A percentile compares a stretch with the other conserved stretches of the same genome.
These are phyloP conservation scores for Lordiphosa fenestrarum DNA, from an alignment of 2,888 invertebrate species.

Conservation along the genomic window DNA sequence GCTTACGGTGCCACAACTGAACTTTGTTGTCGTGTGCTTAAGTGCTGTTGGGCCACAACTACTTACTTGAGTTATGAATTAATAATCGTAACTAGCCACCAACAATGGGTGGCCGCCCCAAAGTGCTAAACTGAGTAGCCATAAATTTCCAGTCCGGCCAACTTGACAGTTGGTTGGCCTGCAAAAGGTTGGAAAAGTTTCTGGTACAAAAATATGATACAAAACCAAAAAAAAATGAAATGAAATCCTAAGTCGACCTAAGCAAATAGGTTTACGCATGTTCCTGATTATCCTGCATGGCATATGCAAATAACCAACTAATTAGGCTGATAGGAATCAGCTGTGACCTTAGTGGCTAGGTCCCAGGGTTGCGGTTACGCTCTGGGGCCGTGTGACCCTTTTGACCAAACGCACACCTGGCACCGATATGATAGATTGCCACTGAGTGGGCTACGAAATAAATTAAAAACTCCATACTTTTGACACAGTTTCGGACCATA, in stretches of 20 bases:
- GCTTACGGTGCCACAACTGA: too few relatives aligned
- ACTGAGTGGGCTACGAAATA: neutral
- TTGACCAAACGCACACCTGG: constrained; percentile 47
- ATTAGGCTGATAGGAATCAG: constrained; percentile 65
- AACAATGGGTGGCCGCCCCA: constrained; percentile 30
- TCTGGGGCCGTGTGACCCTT: constrained; percentile 8
- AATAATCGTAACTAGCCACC: constrained; percentile 64
- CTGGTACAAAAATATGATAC: constrained; percentile 8
- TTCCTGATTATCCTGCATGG: constrained; percentile 45
- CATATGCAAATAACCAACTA: constrained; percentile 62
- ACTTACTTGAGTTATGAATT: constrained; percentile 48
- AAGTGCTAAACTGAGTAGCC: constrained; percentile 52
- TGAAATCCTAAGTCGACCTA: constrained; percentile 32
- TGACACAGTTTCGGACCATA: constrained; percentile 17
- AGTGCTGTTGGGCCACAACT: constrained; percentile 18
- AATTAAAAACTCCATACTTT: too few relatives aligned
- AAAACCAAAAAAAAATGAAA: too few relatives aligned
- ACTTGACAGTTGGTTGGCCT: constrained; percentile 8
- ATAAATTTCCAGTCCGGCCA: constrained; percentile 50
- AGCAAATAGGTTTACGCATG: constrained; percentile 63
- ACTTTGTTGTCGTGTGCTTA: constrained; percentile 26
- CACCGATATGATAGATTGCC: neutral
- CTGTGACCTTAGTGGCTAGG: constrained; percentile 16
- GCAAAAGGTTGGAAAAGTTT: constrained; percentile 15
- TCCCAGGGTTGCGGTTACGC: neutral